Evolutionary conservation across 2,113 vertebrate genomes (phyloP), one percentile per base, ranked within the genome.

Genomic region (Callionymus lyra): DNA sequence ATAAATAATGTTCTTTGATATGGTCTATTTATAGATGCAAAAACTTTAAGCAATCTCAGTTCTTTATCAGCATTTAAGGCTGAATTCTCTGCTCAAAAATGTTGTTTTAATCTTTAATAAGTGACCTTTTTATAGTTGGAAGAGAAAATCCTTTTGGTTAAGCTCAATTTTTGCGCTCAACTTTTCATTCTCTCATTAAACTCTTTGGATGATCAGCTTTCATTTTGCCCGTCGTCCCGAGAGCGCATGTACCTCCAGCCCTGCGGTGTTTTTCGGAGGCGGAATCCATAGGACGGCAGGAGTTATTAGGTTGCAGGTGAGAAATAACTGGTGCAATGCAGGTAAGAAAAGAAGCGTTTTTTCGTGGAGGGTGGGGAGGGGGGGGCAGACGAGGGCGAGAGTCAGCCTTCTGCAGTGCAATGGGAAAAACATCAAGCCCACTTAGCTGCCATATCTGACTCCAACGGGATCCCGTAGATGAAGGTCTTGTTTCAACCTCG

Each of bases 241-340:
- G 47, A 38, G 59, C 44, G 58, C 46, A 58, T 11, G 11, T 47
- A 50, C 65, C 54, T 41, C 40, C 53, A 53, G 34, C 53, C 52
- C 56, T 65, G 62, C 55, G 55, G 54, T 60, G 65, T 75, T 64
- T 53, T 64, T 36, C 10, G 35, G 46, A 50, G 38, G 6, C 16
- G 11, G 40, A 52, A 62, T 76, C 63, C 59, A 45, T 70, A 65
- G 68, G 67, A 68, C 70, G 67, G 60, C 19, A 56, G 50, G 53
- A 70, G 69, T 68, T 57, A 65, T 65, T 53, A 53, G 65, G 67
- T 53, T 66, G 53, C 63, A 76, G 69, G 77, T 82, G 72, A 79
- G 78, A 76, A 72, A 75, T 71, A 72, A 66, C 59, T 85, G 83
- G 76, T 82, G 80, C 81, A 85, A 74, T 83, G 81, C 78, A 80